Evolutionary conservation across 2,797 vertebrate genomes (phyloP), one percentile per base, ranked within the genome.

Genomic region (Erethizon dorsatum): DNA sequence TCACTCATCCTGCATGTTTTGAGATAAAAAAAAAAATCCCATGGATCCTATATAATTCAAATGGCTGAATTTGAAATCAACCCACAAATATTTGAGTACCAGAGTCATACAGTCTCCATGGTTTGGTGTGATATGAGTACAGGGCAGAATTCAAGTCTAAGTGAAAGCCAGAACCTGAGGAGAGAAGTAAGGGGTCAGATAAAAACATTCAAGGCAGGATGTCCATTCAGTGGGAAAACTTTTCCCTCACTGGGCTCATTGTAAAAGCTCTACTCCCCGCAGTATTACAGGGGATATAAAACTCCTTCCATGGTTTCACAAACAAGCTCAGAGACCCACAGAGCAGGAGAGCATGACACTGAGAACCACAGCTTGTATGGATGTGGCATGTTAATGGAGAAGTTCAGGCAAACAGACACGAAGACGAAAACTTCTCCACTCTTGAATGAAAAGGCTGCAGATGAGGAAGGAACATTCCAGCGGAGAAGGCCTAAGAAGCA

Each of bases 11-110:
- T 75, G 52, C 3, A 61, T 61, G 65, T 69, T 88, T 41, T 80
- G 4, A 90, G 88, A 37, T 69, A 80, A 41, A 83, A 65, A 57
- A 78, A 92, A 83, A 86, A 65, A 80, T 18, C 47, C 47, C 47
- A 87, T 2, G 41, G 52, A 33, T 47, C 61, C 37, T 56, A 71
- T 45, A 75, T 57, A 57, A 92, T 87, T 83, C 67, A 73, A 86
- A 92, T 45, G 45, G 65, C 26, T 89, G 10, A 26, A 50, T 57
- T 31, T 91, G 41, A 93, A 95, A 82, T 91, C 59, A 71, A 63
- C 57, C 8, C 83, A 88, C 15, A 63, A 54, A 15, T 31, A 50
- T 37, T 45, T 47, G 79, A 75, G 78, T 56, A 45, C 61, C 26
- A 57, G 2, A n/a, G 57, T 67, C 61, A 17, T 37, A 17, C 13